Base-by-base conservation (phyloP, 2,797 vertebrate species). In the Malurus leucopterus region DNA sequence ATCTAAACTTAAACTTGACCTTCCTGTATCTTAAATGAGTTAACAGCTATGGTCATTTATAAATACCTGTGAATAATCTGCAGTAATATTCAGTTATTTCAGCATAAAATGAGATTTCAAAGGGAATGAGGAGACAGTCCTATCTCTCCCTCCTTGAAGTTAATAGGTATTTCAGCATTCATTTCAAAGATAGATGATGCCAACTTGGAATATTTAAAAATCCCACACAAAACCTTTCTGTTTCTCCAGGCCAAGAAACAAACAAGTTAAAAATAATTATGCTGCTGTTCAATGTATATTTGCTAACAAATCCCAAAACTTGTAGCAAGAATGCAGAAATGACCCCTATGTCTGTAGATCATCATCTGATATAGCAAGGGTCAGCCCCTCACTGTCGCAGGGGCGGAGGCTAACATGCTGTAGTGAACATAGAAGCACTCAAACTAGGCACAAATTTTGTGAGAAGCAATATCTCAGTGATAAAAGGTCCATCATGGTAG, bases 401-500 rank as follows among this genome's bases (percentile, higher is more conserved):
- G 13, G 46, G 8, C 14, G 44, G 49, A 84, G n/a, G 9, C 16
- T 57, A 17, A 50, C 27, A 68, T 23, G 29, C 23, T 21, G 7
- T 22, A 6, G 27, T 58, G 17, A 80, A 29, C 29, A n/a, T 0
- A 70, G 38, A 67, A 72, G 6, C 0, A 2, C 11, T 5, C 3
- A 5, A 46, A 51, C 9, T 19, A 63, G 34, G 11, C 2, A 63
- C 5, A 13, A 21, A 9, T 2, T 61, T 6, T 51, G 9, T 34
- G 47, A 43, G 32, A 86, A 36, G 15, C 32, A 62, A 30, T n/a
- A 69, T n/a, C 29, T 77, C 27, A 17, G 14, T 65, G 21, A 9
- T 62, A 59, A 62, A 62, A 23, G 6, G n/a, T 46, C 24, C 14
- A 19, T 54, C 0, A 0, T 16, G 15, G 15, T 41, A 59, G 11